Base-by-base conservation (phyloP, 2,113 vertebrate species). In the Ivindomyrus marchei region DNA sequence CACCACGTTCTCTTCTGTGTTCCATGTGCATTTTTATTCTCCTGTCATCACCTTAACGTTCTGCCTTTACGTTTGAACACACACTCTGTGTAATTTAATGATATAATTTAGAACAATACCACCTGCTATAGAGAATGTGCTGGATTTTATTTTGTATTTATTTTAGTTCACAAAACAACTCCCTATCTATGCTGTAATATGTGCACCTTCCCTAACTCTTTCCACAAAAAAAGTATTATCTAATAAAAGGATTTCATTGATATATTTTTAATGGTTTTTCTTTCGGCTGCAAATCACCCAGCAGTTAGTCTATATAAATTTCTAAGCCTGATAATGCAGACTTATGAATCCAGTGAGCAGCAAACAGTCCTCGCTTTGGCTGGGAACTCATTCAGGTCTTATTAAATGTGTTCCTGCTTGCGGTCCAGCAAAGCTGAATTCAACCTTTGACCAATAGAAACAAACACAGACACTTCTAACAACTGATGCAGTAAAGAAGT, bases 1-100 rank as follows among this genome's bases (percentile, higher is more conserved):
- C 58, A 90, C 90, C 88, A 36, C 89, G 36, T 88, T 87, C 50
- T 46, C 87, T 88, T 89, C 90, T 85, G 91, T 27, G 1, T 91
- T 91, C 90, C 74, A 90, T 94, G 91, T 93, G 92, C 88, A 92
- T 90, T 96, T 95, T 96, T 95, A 93, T 94, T 95, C 91, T 36
- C 62, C 1, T 42, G 70, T 42, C 11, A 80, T 80, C 4, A 17
- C 13, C 31, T 70, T 66, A 66, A 77, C 21, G 13, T 93, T 95
- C 92, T 94, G 95, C 94, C 96, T 97, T 97, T 92, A 89, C 89
- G 90, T 90, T 31, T 87, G 49, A 90, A 46, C 70, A 87, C 80
- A 53, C 3, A 87, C 84, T 62, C 56, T 87, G 58, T 87, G 46
- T 50, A 87, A 87, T 90, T 90, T 11, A 53, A 90, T 49, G 10